Evolutionary conservation across 1,140 invertebrate genomes (phyloP).

Genomic region (Helicorthomorpha holstii): DNA sequence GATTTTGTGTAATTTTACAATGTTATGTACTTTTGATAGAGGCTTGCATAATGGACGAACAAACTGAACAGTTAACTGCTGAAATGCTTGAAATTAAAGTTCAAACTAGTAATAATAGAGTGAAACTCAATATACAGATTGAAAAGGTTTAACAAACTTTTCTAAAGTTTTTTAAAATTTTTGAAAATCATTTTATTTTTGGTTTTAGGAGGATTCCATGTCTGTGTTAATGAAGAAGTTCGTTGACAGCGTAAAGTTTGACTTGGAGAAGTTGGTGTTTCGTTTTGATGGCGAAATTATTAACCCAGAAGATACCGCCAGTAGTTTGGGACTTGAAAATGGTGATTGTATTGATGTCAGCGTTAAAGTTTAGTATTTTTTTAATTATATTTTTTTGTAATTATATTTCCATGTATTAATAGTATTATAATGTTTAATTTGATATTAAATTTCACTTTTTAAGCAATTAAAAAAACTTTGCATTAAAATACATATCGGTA

Average conservation of each 20-base stretch:
- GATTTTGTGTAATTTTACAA: too few relatives aligned
- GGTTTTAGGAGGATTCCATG: constrained; percentile 12
- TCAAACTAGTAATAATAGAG: constrained; percentile 11
- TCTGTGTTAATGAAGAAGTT: constrained; percentile 16
- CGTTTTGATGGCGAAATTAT: constrained; percentile 21
- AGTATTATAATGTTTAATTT: too few relatives aligned
- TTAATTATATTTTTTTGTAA: too few relatives aligned
- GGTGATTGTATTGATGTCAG: constrained; percentile 21
- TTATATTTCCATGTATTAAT: too few relatives aligned
- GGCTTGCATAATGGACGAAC: too few relatives aligned
- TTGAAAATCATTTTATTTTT: background rate
- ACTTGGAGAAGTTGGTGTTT: constrained; percentile 15
- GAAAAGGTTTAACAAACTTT: background rate
- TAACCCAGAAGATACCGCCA: constrained; percentile 14
- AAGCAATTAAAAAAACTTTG: too few relatives aligned
- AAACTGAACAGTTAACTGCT: too few relatives aligned
- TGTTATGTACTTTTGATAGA: too few relatives aligned
- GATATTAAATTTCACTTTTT: too few relatives aligned
- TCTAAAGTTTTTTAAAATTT: background rate
- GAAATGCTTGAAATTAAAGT: constrained; percentile 14
- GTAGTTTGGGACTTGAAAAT: constrained; percentile 19
- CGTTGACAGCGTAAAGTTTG: constrained; percentile 12
- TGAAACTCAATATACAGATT: constrained; percentile 7
- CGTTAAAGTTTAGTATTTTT: too few relatives aligned
- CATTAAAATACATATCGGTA: too few relatives aligned